Evolutionary conservation across 2,113 vertebrate species (phyloP), one percentile per base, ranked within the genome.

Genomic region (Protomyctophum bolini): DNA sequence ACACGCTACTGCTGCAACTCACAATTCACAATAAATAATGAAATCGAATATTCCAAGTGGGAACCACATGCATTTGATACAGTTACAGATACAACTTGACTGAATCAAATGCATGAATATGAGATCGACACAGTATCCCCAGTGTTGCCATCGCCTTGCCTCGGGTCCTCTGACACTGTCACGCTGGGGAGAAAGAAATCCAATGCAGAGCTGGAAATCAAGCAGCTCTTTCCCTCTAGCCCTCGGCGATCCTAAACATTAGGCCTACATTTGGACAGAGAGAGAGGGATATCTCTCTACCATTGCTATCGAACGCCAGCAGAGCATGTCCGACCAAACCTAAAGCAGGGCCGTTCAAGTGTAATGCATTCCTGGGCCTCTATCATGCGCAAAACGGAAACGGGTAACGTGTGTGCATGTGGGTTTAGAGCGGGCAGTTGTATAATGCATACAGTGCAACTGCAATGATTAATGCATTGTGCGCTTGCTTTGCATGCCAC

Each of bases 381-480:
- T 51, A 51, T 21, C 21, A 21, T 64, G 62, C 15, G 48, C 21
- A 64, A 51, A 51, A 51, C 52, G 7, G 21, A 21, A 21, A 21
- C 21, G 62, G 49, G 10, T 6, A 29, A 33, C 2, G 15, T 51
- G 48, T 51, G 14, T 51, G 14, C 46, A 50, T 54, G 7, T 57
- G 61, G 33, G 49, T 56, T 55, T 52, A 50, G 54, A n/a, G 52
- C 45, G 47, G n/a, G 10, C 45, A 51, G 45, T 28, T 66, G 55
- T 58, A 56, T 72, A 72, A 72, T 72, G 70, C 52, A 64, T 58
- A 57, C 5, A 14, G 8, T 41, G 33, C 21, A 57, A 64, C 64
- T 55, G 45, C 52, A 57, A 64, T 72, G 45, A 50, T 72, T 64
- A 49, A 63, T 71, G 69, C 69, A 56, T 63, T 71, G 28, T 70